These are phyloP conservation scores for Pantelozetes paolii DNA, from an alignment of 2,888 invertebrate species.

Conservation along the genomic window DNA sequence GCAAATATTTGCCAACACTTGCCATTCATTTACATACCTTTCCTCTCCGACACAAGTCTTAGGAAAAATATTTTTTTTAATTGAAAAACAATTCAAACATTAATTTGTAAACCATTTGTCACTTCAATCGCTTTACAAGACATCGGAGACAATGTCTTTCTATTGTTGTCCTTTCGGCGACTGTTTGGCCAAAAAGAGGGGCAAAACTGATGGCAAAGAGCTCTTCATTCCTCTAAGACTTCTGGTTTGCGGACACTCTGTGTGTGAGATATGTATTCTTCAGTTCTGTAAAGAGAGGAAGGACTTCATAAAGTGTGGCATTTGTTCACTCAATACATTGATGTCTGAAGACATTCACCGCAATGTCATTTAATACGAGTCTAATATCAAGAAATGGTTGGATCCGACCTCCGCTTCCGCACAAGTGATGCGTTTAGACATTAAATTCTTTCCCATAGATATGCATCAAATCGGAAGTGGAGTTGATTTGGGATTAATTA, in stretches of 20 bases:
- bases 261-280: conserved; percentile 16
- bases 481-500: not conserved
- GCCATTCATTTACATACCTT: no score
- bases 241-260: conserved; percentile 16
- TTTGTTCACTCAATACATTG: not conserved
- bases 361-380: conserved; percentile 18
- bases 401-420: not conserved
- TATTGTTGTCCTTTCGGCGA: no score
- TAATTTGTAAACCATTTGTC: no score
- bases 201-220: no score
- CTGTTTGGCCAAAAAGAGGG: no score
- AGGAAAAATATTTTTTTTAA: no score
- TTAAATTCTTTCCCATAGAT: not conserved
- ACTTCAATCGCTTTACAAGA: no score
- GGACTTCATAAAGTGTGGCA: not conserved
- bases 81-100: no score
- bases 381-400: conserved; percentile 5
- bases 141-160: no score
- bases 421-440: not conserved
- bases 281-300: not conserved
- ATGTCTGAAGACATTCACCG: not conserved
- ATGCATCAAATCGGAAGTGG: not conserved
- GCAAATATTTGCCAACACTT: no score
- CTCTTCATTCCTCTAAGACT: not conserved
- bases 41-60: no score